These are phyloP conservation scores for Hydra vulgaris DNA, from an alignment of 30 jellyfish, hydroid and myxozoan genomes.

Conservation along the genomic window DNA sequence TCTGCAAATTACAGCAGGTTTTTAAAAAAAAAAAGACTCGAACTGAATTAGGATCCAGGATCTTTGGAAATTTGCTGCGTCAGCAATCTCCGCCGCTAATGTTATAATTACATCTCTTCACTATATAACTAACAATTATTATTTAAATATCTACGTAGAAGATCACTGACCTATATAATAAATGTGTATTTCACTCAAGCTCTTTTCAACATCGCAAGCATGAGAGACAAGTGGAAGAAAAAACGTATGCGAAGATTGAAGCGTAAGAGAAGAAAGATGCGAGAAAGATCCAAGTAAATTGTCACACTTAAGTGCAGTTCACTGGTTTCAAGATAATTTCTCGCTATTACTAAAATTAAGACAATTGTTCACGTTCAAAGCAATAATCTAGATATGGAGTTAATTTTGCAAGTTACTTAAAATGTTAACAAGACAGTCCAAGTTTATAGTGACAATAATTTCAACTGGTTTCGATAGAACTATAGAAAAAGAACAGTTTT, in stretches of 20 bases:
- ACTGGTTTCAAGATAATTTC: background rate
- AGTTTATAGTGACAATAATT: no score
- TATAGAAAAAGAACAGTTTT: no score
- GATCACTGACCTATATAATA: background rate
- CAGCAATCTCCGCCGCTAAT: background rate
- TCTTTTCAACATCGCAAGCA: slow-evolving; percentile 17
- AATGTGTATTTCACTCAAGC: background rate
- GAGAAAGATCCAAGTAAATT: slow-evolving; percentile 32
- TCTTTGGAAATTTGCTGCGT: background rate
- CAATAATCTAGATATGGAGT: no score
- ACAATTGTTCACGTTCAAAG: background rate
- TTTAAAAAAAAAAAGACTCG: background rate
- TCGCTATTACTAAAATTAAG: background rate
- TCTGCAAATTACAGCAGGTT: background rate
- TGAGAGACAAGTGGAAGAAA: slow-evolving; percentile 41
- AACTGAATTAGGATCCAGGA: background rate
- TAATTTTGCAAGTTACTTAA: no score
- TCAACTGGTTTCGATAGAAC: no score
- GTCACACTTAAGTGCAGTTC: background rate
- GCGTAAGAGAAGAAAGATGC: slow-evolving; percentile 35
- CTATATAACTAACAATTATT: background rate
- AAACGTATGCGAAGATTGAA: slow-evolving; percentile 31
- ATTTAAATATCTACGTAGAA: background rate
- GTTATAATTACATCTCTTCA: background rate
- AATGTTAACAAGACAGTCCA: no score